Evolutionary conservation across 2,888 invertebrate species (phyloP), one percentile per base, ranked within the genome.

Genomic region (Folsomia candida): DNA sequence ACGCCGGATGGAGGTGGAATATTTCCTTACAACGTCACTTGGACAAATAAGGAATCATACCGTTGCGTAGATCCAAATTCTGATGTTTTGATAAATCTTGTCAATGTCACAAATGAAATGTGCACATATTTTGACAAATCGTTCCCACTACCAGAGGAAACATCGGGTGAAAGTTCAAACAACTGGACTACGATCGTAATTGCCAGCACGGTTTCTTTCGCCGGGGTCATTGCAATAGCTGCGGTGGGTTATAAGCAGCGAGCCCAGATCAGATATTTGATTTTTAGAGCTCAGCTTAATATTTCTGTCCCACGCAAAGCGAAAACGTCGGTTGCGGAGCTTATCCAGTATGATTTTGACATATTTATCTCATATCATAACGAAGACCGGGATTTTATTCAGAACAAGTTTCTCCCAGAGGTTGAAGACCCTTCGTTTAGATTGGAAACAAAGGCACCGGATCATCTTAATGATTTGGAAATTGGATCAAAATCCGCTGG

Each of bases 281-380:
- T 84, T 58, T 86, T 88, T 9, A 86, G 86, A 0, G 79, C 88
- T 24, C 88, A 86, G 79, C 87, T 88, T 27, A 75, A 79, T 60
- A 70, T 73, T 59, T 57, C 58, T 27, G 57, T 68, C 1, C 69
- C 70, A 2, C 66, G 76, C 20, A 74, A 75, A 25, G 68, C 76
- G 11, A 75, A 74, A 20, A 67, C 64, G 0, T 65, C 65, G 2
- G 27, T 61, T 27, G 58, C 29, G 14, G 72, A 71, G 57, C 37
- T 20, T 11, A 4, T 27, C 11, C 51, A 20, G 1, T 83, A 80
- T 68, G 76, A 86, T 22, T 90, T 89, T 79, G 90, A 90, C 73
- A 87, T 89, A 0, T 90, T 90, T 79, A 87, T 90, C 0, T 89
- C 89, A 0, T 90, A 90, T 77, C 88, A 88, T 80, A 87, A 89